These are phyloP conservation scores for Torymus auratus DNA, from an alignment of 2,888 invertebrate genomes.

Conservation along the genomic window DNA sequence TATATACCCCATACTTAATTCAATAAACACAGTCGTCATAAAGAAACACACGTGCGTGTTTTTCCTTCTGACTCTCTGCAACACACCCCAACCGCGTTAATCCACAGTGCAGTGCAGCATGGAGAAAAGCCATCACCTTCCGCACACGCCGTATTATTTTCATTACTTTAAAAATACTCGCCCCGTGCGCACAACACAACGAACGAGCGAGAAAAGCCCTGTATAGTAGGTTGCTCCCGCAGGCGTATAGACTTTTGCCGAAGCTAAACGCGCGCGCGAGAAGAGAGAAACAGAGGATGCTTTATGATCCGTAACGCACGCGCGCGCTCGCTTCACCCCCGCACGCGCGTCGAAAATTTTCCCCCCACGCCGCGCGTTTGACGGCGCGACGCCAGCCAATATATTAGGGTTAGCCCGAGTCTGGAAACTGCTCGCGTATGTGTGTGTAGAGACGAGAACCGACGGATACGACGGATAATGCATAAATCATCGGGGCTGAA, in stretches of 20 bases:
- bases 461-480: neutral
- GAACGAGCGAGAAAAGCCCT: constrained; percentile 1
- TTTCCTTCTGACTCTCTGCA: neutral
- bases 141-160: too few relatives aligned
- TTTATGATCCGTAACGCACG: constrained; percentile 73
- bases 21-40: neutral
- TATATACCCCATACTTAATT: neutral
- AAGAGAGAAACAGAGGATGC: constrained; percentile 60
- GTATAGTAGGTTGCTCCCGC: neutral
- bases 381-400: constrained; percentile 67
- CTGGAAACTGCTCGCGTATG: constrained; percentile 56
- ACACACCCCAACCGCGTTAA: too few relatives aligned
- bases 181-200: too few relatives aligned
- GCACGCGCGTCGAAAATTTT: constrained; percentile 33
- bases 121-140: too few relatives aligned
- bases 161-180: too few relatives aligned
- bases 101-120: too few relatives aligned
- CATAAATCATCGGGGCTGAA: constrained; percentile 43
- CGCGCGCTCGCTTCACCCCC: constrained; percentile 55
- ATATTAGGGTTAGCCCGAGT: constrained; percentile 68
- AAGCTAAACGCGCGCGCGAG: neutral
- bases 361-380: constrained; percentile 50
- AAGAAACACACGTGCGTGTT: neutral
- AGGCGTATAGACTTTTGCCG: neutral
- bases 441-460: neutral